Conservation (phyloP, 2,113 vertebrate species). For the Phyllostomus hastatus region DNA sequence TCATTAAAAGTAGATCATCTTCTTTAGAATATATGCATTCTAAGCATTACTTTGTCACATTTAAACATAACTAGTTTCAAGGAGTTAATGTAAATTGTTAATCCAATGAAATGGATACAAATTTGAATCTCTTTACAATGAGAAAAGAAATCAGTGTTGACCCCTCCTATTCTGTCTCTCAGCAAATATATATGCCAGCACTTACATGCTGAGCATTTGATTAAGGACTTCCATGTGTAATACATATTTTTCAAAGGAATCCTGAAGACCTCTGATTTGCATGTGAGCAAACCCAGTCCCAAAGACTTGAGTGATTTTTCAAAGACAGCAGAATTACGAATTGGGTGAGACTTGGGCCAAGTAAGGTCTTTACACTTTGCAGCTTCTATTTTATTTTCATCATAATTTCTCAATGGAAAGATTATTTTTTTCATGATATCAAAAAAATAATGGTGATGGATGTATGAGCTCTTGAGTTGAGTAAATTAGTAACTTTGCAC, state of each 20-base stretch:
- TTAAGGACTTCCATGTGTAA: background rate
- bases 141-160: background rate
- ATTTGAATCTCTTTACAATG: background rate
- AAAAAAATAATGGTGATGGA: background rate
- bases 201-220: background rate
- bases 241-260: background rate
- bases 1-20: slow-evolving; percentile 13
- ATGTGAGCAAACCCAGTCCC: background rate
- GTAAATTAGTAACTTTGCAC: background rate
- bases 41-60: slow-evolving; percentile 7
- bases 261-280: background rate
- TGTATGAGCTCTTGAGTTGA: background rate
- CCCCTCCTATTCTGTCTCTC: background rate
- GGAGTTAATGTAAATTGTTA: background rate
- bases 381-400: background rate
- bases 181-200: background rate
- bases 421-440: background rate
- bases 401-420: background rate
- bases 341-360: background rate
- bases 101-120: background rate
- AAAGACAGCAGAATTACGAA: background rate
- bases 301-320: background rate
- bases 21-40: background rate
- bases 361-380: rapidly evolving
- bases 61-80: background rate